A percentile compares a stretch with the other conserved stretches of the same genome.
Conservation (phyloP, 2,888 invertebrate species). For the Camponotus fellah region DNA sequence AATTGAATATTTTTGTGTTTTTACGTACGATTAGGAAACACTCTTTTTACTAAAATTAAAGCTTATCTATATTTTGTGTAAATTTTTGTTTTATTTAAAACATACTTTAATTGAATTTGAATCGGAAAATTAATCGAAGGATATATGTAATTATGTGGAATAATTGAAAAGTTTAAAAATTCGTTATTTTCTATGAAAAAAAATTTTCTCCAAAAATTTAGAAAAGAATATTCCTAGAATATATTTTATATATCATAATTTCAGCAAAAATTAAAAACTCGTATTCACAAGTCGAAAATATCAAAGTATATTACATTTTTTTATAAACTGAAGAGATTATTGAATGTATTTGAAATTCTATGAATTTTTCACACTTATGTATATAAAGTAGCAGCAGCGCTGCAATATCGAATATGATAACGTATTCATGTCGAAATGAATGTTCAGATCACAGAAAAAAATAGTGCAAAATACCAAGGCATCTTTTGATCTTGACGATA, state of each 20-base stretch:
- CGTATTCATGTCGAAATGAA: neutral
- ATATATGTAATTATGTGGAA: neutral
- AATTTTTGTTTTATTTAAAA: neutral
- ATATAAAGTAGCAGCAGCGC: neutral
- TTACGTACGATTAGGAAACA: neutral
- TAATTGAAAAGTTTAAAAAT: neutral
- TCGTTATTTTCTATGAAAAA: neutral
- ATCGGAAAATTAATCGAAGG: neutral
- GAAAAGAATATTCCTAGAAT: neutral
- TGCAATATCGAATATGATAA: neutral
- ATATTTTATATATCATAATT: neutral
- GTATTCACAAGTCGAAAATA: neutral
- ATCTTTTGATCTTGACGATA: neutral
- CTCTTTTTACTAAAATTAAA: neutral
- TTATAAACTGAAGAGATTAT: neutral
- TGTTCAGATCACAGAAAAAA: conserved; percentile 1
- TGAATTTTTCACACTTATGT: neutral
- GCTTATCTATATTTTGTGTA: neutral
- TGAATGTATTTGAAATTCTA: neutral
- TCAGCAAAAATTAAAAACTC: neutral
- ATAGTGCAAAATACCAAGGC: neutral
- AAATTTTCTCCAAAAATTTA: neutral
- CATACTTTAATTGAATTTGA: neutral
- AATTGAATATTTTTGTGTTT: conserved; percentile 5
- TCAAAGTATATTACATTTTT: neutral